Percentiles rank a stretch among this genome's conserved stretches.
Evolutionary conservation across 2,797 vertebrate species (phyloP).

Genomic region (Ceryle rudis): DNA sequence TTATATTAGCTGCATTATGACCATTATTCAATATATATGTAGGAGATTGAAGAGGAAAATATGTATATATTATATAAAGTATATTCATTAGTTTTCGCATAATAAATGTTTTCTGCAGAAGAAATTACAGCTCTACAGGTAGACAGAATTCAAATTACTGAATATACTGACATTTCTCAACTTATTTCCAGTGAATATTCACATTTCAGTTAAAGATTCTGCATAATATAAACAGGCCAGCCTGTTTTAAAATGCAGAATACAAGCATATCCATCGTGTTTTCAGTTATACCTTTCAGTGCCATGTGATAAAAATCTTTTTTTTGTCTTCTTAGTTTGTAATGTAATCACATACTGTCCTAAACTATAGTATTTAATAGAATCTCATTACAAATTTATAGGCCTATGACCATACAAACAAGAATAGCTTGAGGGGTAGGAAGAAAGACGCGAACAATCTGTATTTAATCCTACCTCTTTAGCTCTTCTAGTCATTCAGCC

Average conservation of each 20-base stretch:
- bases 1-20: not conserved
- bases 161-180: not conserved
- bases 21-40: not conserved
- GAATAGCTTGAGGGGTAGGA: not conserved
- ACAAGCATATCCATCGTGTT: not conserved
- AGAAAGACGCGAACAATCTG: not conserved
- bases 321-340: not conserved
- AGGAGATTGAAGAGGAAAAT: not conserved
- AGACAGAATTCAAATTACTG: not conserved
- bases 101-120: not conserved
- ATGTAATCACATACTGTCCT: not conserved
- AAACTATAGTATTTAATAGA: not conserved
- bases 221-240: not conserved
- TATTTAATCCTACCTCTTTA: not conserved
- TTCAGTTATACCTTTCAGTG: not conserved
- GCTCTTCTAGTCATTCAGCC: not conserved
- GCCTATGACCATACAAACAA: not conserved
- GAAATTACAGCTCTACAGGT: not conserved
- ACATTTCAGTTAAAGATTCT: not conserved
- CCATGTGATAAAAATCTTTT: not conserved
- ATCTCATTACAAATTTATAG: not conserved
- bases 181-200: not conserved
- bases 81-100: not conserved
- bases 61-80: not conserved
- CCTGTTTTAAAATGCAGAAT: not conserved